A percentile compares a stretch with the other conserved stretches of the same genome.
phyloP scores from a whole-genome alignment of 2,888 invertebrate genomes.

The Bellardia bayeri region DNA sequence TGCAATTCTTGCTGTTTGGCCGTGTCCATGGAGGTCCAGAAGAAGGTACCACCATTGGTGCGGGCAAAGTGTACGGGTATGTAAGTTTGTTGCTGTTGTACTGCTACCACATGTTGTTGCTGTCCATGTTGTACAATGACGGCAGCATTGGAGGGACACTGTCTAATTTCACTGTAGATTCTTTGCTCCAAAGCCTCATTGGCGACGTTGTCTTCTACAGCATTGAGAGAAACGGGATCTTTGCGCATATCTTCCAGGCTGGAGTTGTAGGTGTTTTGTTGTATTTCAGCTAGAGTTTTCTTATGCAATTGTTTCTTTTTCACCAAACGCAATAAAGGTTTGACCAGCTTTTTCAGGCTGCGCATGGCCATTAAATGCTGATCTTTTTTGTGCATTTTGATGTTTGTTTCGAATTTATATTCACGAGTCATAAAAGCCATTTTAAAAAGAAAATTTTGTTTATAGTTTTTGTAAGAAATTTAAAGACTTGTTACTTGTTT shows the following conservation, averaged over 20 bases:
- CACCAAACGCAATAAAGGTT: constrained; percentile 81
- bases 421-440: constrained; percentile 82
- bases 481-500: constrained; percentile 47
- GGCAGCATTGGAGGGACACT: constrained; percentile 88
- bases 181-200: constrained; percentile 92
- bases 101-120: constrained; percentile 83
- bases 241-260: constrained; percentile 83
- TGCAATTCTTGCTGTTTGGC: constrained; percentile 77
- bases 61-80: constrained; percentile 91
- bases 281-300: constrained; percentile 82
- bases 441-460: not conserved
- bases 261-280: constrained; percentile 81
- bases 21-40: constrained; percentile 88
- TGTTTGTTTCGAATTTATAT: constrained; percentile 80
- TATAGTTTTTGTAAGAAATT: constrained; percentile 23
- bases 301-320: constrained; percentile 81
- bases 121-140: constrained; percentile 86
- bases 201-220: constrained; percentile 84
- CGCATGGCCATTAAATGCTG: constrained; percentile 81
- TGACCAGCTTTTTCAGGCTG: constrained; percentile 81
- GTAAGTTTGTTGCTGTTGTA: constrained; percentile 81
- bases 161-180: constrained; percentile 88
- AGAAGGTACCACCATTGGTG: constrained; percentile 92
- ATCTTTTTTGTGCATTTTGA: constrained; percentile 78
- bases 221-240: constrained; percentile 78